These are phyloP conservation scores for Sebastes diploproa DNA, from an alignment of 2,797 vertebrate species.

Conservation along the genomic window DNA sequence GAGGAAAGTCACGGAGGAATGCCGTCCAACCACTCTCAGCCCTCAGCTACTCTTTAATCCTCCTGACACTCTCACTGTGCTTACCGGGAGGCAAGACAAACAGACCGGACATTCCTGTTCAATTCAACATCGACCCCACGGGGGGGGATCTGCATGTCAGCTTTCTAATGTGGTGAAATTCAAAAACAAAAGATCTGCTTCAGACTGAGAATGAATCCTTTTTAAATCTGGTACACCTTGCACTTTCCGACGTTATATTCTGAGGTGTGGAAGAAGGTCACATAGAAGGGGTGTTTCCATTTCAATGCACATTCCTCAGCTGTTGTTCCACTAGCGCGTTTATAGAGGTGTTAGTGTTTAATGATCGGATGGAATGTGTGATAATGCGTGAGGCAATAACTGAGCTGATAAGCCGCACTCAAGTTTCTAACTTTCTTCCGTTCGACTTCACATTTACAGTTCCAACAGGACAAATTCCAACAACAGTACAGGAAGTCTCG, in stretches of 20 bases:
- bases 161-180: background rate
- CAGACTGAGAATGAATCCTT: background rate
- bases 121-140: background rate
- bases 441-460: background rate
- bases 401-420: constrained; percentile 25
- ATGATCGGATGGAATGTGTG: constrained; percentile 45
- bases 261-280: constrained; percentile 28
- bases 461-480: constrained; percentile 11
- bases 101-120: constrained; percentile 51
- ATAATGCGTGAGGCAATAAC: constrained; percentile 34
- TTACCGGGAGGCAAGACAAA: constrained; percentile 36
- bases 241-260: background rate
- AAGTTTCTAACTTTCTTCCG: background rate
- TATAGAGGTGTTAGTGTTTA: constrained; percentile 28
- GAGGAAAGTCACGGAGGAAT: constrained; percentile 64
- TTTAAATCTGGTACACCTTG: background rate
- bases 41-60: constrained; percentile 65
- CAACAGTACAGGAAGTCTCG: background rate
- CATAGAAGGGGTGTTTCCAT: background rate
- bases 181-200: background rate
- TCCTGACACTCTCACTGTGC: constrained; percentile 53
- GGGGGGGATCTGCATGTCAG: background rate
- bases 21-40: constrained; percentile 44
- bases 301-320: constrained; percentile 29
- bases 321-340: background rate